Base-by-base conservation (phyloP, 2,113 vertebrate species). In the Entelurus aequoreus region DNA sequence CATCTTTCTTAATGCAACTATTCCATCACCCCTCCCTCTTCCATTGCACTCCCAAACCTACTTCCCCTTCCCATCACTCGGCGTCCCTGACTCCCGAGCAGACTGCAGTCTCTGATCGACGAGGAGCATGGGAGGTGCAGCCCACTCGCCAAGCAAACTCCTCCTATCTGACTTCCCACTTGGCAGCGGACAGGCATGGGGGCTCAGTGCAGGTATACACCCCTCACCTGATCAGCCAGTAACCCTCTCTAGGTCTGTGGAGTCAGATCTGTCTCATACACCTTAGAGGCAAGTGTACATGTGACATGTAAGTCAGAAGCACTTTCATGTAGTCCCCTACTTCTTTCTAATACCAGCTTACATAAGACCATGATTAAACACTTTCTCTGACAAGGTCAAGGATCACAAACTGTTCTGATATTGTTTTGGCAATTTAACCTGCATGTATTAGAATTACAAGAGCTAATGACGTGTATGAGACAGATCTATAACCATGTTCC, bases 91-190 rank as follows among this genome's bases (percentile, higher is more conserved):
- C 85, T 71, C 84, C 56, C 76, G 78, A 87, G 88, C 93, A 97
- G 97, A 93, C 92, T 56, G 89, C 90, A 0, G 88, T 91, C 1
- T 92, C 95, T 13, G 97, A 99, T 78, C 95, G 95, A 84, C 91
- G 95, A 90, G 96, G 96, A 93, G 95, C 96, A 54, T 98, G 97
- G 96, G 95, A 98, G 84, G 90, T 94, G 80, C 94, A 96, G 86
- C 95, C 95, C 19, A 93, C 92, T 88, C 94, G 95, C 69, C 97
- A 97, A 92, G 91, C 95, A 83, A 98, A 97, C 90, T 92, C 96
- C 89, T 95, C 94, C 49, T 98, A 96, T 88, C 83, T 99, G 92
- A 93, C 94, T 83, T 95, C 96, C 88, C 96, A 99, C 84, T 89
- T 99, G 92, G 93, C 97, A 80, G 92, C 96, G 68, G 97, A 99